These are phyloP conservation scores for Spodoptera exigua DNA, from an alignment of 2,888 invertebrate genomes.

Conservation along the genomic window DNA sequence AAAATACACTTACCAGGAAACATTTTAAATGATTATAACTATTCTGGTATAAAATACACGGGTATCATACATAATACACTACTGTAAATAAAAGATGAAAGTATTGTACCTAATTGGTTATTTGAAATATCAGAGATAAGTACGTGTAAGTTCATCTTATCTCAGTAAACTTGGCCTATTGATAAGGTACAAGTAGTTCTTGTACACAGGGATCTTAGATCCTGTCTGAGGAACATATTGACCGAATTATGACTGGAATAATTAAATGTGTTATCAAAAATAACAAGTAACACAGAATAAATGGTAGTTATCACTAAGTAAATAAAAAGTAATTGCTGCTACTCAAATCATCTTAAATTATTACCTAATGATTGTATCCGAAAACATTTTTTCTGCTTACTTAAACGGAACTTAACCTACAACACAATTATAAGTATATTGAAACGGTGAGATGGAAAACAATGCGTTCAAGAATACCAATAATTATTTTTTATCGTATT, in stretches of 20 bases:
- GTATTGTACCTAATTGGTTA: conserved; percentile 58
- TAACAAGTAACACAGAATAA: conserved; percentile 14
- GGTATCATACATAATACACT: conserved; percentile 12
- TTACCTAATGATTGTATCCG: neutral
- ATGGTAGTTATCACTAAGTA: conserved; percentile 27
- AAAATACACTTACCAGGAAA: neutral
- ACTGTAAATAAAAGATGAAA: conserved; percentile 53
- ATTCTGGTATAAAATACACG: neutral
- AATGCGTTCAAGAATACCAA: neutral
- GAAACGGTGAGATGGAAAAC: too few species aligned
- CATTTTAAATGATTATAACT: neutral
- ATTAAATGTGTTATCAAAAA: conserved; percentile 17
- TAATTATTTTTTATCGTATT: conserved; percentile 5
- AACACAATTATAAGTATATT: too few species aligned
- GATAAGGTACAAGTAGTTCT: conserved; percentile 68
- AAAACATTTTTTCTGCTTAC: too few species aligned
- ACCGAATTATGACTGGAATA: conserved; percentile 51
- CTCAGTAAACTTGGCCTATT: conserved; percentile 73
- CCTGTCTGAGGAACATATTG: conserved; percentile 57
- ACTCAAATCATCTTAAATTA: conserved; percentile 11
- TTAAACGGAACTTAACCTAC: too few species aligned
- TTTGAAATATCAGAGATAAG: conserved; percentile 69
- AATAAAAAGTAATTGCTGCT: conserved; percentile 26
- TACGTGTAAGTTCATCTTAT: conserved; percentile 70
- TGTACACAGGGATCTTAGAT: conserved; percentile 60